These are phyloP conservation scores for Balaeniceps rex DNA, from an alignment of 2,113 vertebrate genomes.

Conservation along the genomic window DNA sequence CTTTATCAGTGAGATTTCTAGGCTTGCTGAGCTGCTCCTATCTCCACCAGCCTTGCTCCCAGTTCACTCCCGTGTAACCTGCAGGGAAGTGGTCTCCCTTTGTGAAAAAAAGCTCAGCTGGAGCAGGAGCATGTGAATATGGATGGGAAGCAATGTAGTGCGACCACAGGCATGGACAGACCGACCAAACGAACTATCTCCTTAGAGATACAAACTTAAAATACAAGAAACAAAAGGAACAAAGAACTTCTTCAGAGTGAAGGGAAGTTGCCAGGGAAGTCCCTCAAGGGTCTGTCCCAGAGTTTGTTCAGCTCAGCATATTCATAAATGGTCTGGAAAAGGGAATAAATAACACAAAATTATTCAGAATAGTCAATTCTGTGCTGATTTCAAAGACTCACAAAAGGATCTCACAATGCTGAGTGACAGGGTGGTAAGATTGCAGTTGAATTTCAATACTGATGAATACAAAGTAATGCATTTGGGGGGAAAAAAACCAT, in stretches of 20 bases:
- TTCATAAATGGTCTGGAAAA: background rate
- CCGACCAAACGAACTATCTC: background rate
- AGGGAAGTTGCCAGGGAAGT: background rate
- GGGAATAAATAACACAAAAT: background rate
- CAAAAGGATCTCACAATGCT: slow-evolving; percentile 7
- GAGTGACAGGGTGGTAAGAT: background rate
- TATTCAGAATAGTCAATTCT: slow-evolving; percentile 9
- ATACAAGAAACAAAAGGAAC: background rate
- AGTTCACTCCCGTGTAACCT: background rate
- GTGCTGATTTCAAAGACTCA: slow-evolving; percentile 24
- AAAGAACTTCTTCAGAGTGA: background rate
- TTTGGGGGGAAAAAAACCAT: background rate
- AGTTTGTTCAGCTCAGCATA: slow-evolving; percentile 11
- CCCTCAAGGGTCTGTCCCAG: background rate
- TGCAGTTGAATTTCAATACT: slow-evolving; percentile 4
- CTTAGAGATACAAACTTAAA: background rate
- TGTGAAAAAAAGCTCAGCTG: background rate
- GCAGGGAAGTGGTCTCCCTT: background rate
- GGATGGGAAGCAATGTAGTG: background rate
- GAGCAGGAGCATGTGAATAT: background rate
- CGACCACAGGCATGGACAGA: background rate
- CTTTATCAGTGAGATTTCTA: background rate
- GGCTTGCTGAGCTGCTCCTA: background rate
- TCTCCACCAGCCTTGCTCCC: background rate
- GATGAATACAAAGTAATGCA: background rate